Conservation (phyloP, 37 sponge, comb jelly and placozoan species). For the Halisarca cf. caerulea region DNA sequence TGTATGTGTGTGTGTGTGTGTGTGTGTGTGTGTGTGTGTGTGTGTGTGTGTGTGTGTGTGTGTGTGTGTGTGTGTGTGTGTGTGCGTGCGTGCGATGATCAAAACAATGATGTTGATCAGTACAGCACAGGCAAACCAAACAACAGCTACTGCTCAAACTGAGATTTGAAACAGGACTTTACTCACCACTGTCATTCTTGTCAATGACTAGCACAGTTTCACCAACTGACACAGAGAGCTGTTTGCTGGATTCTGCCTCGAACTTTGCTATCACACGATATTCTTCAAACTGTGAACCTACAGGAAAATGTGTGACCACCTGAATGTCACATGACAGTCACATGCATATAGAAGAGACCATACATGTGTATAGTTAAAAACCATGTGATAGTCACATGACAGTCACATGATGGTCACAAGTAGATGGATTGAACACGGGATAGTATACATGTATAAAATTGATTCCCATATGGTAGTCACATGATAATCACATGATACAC, state of each 20-base stretch:
- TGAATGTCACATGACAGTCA: background rate
- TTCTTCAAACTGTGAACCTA: constrained; percentile 68
- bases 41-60: constrained; percentile 47
- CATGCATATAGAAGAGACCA: too few relatives aligned
- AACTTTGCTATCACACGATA: constrained; percentile 68
- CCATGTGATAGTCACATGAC: background rate
- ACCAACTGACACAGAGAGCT: constrained; percentile 59
- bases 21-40: background rate
- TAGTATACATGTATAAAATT: too few relatives aligned
- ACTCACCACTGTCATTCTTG: constrained; percentile 56
- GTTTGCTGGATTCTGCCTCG: constrained; percentile 39
- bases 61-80: constrained; percentile 50
- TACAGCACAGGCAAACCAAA: background rate
- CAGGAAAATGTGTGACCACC: background rate
- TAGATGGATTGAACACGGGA: background rate
- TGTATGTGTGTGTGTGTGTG: constrained; percentile 18
- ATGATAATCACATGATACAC: background rate
- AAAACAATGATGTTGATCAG: background rate
- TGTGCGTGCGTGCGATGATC: constrained; percentile 17
- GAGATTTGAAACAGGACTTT: too few relatives aligned
- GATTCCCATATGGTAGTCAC: background rate
- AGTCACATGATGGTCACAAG: background rate
- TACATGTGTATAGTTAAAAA: too few relatives aligned
- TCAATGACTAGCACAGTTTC: constrained; percentile 56
- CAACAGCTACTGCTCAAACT: too few relatives aligned